Base-by-base conservation (phyloP, 1,140 invertebrate genomes). In the Hermetia illucens region DNA sequence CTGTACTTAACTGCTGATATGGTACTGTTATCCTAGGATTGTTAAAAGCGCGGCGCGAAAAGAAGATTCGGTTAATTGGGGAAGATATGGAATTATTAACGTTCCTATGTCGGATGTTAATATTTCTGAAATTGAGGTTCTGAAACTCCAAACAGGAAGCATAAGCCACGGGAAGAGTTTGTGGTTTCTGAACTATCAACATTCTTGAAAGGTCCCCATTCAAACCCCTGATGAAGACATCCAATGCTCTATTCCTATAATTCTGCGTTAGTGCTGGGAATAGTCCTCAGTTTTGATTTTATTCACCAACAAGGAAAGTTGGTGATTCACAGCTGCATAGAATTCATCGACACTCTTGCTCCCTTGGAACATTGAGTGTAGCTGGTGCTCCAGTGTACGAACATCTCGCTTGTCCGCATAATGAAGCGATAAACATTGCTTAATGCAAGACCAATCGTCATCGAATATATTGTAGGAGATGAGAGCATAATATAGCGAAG, bases 161-260 rank as follows among this genome's bases (percentile, higher is more conserved):
- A 32, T 17, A 17, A 6, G 16, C 30, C 17, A 13, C 9, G 8
- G 30, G 30, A 32, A 17, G 30, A 6, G 30, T 32, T 32, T 5
- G 5, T 13, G 30, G 13, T 27, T 27, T 27, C 13, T 27, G 24
- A 9, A 13, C 13, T 8, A 27, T 27, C 8, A 9, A 27, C 24
- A 16, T 32, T 16, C 17, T 32, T 32, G 30, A 32, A 32, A 6
- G 24, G n/a, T 27, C 13, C 8, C 13, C 13, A 27, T 27, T 27
- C 13, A 27, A 8, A 27, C 16, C 5, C 17, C 30, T 6, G 9
- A 13, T 32, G 13, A 32, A 32, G 5, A 32, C 13, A 32, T 32
- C 30, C 6, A 32, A 16, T 13, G 30, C 30, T 32, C 30, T 32
- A 32, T 32, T 32, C 17, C 30, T 32, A 32, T 32, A 32, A 17